Conservation (phyloP, 2,797 vertebrate genomes). For the Pipistrellus pipistrellus region DNA sequence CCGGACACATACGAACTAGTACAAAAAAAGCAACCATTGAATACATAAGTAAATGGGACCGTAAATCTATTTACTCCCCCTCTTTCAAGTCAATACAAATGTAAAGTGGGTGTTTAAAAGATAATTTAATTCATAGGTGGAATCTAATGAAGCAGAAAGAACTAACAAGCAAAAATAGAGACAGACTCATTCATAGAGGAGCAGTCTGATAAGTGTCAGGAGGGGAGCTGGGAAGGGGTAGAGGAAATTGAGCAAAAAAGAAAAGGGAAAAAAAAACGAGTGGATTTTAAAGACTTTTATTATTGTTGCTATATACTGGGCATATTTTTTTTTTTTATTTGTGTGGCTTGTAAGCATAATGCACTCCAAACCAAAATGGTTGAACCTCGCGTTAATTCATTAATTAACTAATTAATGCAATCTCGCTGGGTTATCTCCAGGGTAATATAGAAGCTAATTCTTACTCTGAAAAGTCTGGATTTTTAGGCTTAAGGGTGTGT, state of each 20-base stretch:
- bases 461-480: background rate
- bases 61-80: background rate
- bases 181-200: background rate
- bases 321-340: background rate
- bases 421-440: background rate
- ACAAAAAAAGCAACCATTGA: background rate
- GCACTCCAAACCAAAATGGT: background rate
- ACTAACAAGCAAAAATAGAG: background rate
- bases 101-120: background rate
- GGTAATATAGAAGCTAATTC: background rate
- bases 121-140: background rate
- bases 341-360: background rate
- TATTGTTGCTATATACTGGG: background rate
- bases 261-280: background rate
- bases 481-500: background rate
- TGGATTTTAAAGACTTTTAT: background rate
- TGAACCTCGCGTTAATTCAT: background rate
- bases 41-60: background rate
- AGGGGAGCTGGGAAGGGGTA: background rate
- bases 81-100: background rate
- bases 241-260: background rate
- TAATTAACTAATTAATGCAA: background rate
- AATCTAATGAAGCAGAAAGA: background rate
- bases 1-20: background rate
- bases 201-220: background rate